Evolutionary conservation across 23 tunicate species (phyloP), one percentile per base, ranked within the genome.

Genomic region (Oikopleura albicans): DNA sequence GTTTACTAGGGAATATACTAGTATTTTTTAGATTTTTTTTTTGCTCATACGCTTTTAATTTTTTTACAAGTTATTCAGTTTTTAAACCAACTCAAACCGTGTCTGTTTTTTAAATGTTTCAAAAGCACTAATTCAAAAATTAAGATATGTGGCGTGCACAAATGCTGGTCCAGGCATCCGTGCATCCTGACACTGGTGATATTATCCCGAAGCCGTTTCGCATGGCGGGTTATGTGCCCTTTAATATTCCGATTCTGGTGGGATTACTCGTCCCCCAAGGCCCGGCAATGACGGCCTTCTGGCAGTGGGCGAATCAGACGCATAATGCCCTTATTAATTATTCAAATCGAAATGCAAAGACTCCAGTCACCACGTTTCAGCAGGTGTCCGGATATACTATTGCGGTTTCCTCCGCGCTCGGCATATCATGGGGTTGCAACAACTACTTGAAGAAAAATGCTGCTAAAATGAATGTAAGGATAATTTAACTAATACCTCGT

Each of bases 261-360:
- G 97, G 97, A 0, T 12, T 92, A 38, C 86, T 92, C 0, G 4
- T 92, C 31, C 97, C 97, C 41, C 91, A 89, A 56, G 83, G 94
- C 1, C 1, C 88, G n/a, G 40, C 83, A 0, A 40, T 84, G 2
- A 89, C 97, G 4, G 84, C 85, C 27, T 89, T 89, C 63, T 92
- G 97, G 97, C 97, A 92, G 57, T 92, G 97, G 97, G 40, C 90
- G 84, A 92, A 92, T 89, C 97, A 92, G 76, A 92, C 91, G 39
- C 97, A 89, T 49, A 92, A 92, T 86, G 97, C 97, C 0, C 86
- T 92, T 83, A 88, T 89, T 0, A 92, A 92, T 40, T 92, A 87
- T 57, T 86, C 86, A 89, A 92, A 92, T 71, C 76, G 97, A 57
- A 92, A 92, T 89, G 97, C 97, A 31, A 76, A 71, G 34, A 71